phyloP scores from a whole-genome alignment of 2,797 vertebrate species.

The Nannoperca australis region DNA sequence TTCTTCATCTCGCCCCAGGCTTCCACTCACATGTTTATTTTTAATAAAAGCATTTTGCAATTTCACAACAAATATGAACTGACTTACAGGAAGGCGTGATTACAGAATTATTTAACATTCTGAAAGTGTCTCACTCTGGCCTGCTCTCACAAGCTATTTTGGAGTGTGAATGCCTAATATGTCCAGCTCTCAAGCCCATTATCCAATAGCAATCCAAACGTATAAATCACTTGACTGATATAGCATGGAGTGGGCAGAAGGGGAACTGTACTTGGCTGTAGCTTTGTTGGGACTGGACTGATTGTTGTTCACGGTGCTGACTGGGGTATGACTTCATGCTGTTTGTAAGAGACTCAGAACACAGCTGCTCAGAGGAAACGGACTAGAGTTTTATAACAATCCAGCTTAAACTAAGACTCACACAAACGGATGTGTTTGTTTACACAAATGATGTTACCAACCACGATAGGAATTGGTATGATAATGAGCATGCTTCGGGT shows the following conservation, averaged over 20 bases:
- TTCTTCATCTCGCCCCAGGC: conserved; percentile 56
- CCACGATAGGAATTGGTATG: conserved; percentile 71
- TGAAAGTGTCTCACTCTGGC: conserved; percentile 32
- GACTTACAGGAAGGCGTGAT: conserved; percentile 32
- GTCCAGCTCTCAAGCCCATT: conserved; percentile 62
- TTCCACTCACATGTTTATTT: conserved; percentile 57
- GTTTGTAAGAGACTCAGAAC: conserved; percentile 81
- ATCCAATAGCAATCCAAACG: conserved; percentile 63
- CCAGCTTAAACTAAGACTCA: conserved; percentile 56
- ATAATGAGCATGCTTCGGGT: conserved; percentile 68
- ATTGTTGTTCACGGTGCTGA: conserved; percentile 89
- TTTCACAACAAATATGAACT: conserved; percentile 39
- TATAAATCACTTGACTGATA: conserved; percentile 79
- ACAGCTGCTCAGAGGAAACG: conserved; percentile 90
- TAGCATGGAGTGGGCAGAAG: conserved; percentile 67
- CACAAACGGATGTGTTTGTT: conserved; percentile 71
- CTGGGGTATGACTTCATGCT: conserved; percentile 91
- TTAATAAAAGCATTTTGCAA: conserved; percentile 60
- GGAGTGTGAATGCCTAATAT: conserved; percentile 70
- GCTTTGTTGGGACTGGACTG: conserved; percentile 80
- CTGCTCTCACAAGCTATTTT: conserved; percentile 46
- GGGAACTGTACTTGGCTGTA: conserved; percentile 81
- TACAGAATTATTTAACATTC: conserved; percentile 46
- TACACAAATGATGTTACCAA: conserved; percentile 67
- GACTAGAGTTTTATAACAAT: conserved; percentile 61